Conservation (phyloP, 2,797 vertebrate species). For the Sciurus carolinensis region DNA sequence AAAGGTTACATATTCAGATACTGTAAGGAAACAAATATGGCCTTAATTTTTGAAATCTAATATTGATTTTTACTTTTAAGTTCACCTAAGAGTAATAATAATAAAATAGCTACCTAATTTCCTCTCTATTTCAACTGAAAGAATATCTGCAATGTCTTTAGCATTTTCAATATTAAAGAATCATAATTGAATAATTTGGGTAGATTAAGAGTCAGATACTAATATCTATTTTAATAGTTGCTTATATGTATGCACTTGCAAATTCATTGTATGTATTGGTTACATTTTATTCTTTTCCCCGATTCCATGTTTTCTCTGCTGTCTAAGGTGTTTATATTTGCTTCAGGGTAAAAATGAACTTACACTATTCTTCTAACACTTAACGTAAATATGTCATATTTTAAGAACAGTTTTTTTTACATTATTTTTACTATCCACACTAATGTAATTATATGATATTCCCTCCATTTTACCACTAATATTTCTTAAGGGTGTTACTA, state of each 20-base stretch:
- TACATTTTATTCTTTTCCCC: not conserved
- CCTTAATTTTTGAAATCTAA: not conserved
- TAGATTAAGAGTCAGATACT: not conserved
- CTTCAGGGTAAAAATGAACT: not conserved
- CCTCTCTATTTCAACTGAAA: not conserved
- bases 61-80: not conserved
- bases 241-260: not conserved
- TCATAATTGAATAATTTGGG: not conserved
- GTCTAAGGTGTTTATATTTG: not conserved
- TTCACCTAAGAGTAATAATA: not conserved
- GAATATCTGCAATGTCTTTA: not conserved
- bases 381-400: not conserved
- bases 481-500: not conserved
- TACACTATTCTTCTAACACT: not conserved
- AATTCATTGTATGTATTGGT: not conserved
- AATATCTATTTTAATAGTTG: not conserved
- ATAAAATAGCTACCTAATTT: not conserved
- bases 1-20: not conserved
- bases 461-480: not conserved
- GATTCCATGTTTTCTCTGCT: not conserved
- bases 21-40: not conserved
- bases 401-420: not conserved
- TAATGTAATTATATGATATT: not conserved
- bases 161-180: not conserved
- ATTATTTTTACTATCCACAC: not conserved